Evolutionary conservation across 2,888 invertebrate species (phyloP).

Genomic region (Lepidochrysops patricia): DNA sequence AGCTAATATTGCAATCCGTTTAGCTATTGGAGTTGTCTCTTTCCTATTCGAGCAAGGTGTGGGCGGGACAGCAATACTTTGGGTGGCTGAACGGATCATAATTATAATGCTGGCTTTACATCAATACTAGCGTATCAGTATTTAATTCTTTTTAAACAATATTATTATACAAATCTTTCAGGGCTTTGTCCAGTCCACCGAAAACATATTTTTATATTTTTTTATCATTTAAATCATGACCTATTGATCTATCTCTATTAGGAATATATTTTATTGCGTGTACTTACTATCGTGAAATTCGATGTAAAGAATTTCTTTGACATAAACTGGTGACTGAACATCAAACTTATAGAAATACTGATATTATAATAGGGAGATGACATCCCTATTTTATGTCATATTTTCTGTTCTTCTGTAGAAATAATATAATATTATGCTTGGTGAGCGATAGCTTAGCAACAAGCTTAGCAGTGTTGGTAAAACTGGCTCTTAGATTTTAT

Average conservation of each 20-base stretch:
- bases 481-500: too few relatives aligned
- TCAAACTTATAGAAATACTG: too few relatives aligned
- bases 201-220: slow-evolving; percentile 9
- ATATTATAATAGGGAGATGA: too few relatives aligned
- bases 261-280: neutral
- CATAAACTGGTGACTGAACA: too few relatives aligned
- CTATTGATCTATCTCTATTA: neutral
- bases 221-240: neutral
- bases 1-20: neutral
- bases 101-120: slow-evolving; percentile 2
- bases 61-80: neutral
- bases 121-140: neutral
- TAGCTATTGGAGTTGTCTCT: neutral
- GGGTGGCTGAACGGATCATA: neutral
- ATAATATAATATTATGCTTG: too few relatives aligned
- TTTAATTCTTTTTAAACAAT: slow-evolving; percentile 10
- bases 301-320: too few relatives aligned
- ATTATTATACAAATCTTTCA: neutral
- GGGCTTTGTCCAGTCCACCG: neutral
- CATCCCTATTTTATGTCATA: too few relatives aligned
- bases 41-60: neutral
- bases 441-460: too few relatives aligned
- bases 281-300: neutral
- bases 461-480: too few relatives aligned
- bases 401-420: too few relatives aligned